Evolutionary conservation across 1,140 invertebrate species (phyloP).

Genomic region (Drosophila sp.): DNA sequence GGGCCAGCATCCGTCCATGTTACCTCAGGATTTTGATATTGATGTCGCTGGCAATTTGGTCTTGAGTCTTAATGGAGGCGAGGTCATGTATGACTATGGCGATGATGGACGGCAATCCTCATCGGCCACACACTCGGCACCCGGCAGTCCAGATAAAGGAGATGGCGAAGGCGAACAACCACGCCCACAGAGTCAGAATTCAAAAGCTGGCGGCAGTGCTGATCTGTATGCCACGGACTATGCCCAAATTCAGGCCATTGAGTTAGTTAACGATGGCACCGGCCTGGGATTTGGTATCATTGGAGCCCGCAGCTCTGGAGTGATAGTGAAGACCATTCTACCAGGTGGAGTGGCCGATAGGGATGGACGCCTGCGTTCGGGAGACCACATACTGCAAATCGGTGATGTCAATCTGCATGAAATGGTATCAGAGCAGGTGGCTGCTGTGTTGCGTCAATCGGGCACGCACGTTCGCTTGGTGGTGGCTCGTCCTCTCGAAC

Average conservation of each 20-base stretch:
- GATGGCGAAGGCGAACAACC: constrained; percentile 83
- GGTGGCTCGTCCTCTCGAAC: constrained; percentile 94
- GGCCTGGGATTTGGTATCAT: constrained; percentile 98
- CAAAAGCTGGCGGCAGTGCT: constrained; percentile 83
- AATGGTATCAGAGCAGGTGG: constrained; percentile 98
- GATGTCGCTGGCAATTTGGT: constrained; percentile 85
- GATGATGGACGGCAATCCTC: constrained; percentile 85
- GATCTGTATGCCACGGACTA: constrained; percentile 95
- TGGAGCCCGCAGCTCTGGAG: constrained; percentile 96
- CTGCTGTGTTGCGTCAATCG: constrained; percentile 96
- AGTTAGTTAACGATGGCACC: constrained; percentile 96
- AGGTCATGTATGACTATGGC: constrained; percentile 83
- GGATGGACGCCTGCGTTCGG: constrained; percentile 95
- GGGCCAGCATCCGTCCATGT: constrained; percentile 93
- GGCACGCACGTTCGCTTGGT: constrained; percentile 96
- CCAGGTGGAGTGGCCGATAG: constrained; percentile 97
- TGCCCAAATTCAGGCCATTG: constrained; percentile 98
- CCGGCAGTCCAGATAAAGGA: constrained; percentile 73
- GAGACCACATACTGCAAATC: constrained; percentile 98
- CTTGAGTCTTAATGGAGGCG: constrained; percentile 85
- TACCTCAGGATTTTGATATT: constrained; percentile 96
- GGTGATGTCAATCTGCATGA: constrained; percentile 93
- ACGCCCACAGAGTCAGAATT: constrained; percentile 78
- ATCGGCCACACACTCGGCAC: constrained; percentile 82
- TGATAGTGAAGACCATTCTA: constrained; percentile 98